Conservation (phyloP, 1,140 invertebrate genomes). For the Uloborus diversus region DNA sequence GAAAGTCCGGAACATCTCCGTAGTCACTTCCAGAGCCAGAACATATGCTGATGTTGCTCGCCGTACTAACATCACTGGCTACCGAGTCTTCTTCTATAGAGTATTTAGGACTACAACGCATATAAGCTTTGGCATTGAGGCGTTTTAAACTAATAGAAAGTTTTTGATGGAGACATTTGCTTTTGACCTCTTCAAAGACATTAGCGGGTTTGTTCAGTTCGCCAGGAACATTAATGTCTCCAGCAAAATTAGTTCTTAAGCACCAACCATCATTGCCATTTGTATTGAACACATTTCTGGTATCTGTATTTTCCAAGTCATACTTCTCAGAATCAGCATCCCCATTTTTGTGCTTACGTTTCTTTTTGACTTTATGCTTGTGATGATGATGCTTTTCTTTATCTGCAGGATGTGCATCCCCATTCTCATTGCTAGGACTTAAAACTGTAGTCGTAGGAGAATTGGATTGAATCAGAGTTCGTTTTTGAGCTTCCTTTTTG, state of each 20-base stretch:
- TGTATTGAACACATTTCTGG: slow-evolving; percentile 42
- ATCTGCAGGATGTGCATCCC: slow-evolving; percentile 65
- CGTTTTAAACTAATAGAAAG: slow-evolving; percentile 79
- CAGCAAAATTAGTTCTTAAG: slow-evolving; percentile 36
- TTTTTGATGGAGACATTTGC: slow-evolving; percentile 78
- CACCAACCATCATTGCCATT: slow-evolving; percentile 52
- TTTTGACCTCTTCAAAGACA: slow-evolving; percentile 69
- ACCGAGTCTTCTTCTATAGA: slow-evolving; percentile 40
- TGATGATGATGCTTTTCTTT: slow-evolving; percentile 65
- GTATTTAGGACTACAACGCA: slow-evolving; percentile 67
- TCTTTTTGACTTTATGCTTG: slow-evolving; percentile 65
- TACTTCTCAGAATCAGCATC: slow-evolving; percentile 42
- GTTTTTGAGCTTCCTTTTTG: slow-evolving; percentile 57
- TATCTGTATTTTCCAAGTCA: slow-evolving; percentile 48
- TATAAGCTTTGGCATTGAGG: slow-evolving; percentile 75
- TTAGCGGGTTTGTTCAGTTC: slow-evolving; percentile 28
- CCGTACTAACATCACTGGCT: slow-evolving; percentile 30
- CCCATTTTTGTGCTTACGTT: slow-evolving; percentile 60
- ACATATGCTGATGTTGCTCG: slow-evolving; percentile 35
- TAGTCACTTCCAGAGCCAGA: slow-evolving; percentile 58
- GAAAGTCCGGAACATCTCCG: slow-evolving; percentile 60
- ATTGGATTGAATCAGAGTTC: slow-evolving; percentile 63
- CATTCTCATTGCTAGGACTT: slow-evolving; percentile 52
- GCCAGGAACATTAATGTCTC: slow-evolving; percentile 24
- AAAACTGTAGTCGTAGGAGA: slow-evolving; percentile 40